Conservation (phyloP, 2,888 invertebrate genomes). For the Drosophila merina region DNA sequence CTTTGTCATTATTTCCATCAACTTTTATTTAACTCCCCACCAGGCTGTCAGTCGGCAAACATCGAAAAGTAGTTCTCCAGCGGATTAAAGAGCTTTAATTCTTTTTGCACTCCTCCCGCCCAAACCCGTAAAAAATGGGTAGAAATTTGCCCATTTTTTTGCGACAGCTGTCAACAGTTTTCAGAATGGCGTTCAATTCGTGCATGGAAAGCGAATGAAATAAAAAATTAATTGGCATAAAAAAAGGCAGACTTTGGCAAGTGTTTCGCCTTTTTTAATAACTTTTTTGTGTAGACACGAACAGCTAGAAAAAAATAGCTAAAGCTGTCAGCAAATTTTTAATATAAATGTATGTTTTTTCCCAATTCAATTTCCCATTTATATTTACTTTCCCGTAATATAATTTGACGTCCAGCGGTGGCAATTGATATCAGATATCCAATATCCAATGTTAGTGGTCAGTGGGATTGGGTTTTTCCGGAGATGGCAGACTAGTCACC, state of each 20-base stretch:
- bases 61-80: slow-evolving; percentile 67
- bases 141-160: neutral
- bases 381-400: slow-evolving; percentile 59
- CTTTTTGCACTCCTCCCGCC: slow-evolving; percentile 13
- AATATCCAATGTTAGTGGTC: slow-evolving; percentile 16
- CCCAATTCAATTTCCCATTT: slow-evolving; percentile 44
- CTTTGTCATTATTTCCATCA: slow-evolving; percentile 18
- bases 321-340: slow-evolving; percentile 39
- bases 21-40: slow-evolving; percentile 64
- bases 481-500: slow-evolving; percentile 50
- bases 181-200: slow-evolving; percentile 54
- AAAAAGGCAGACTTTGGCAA: slow-evolving; percentile 42
- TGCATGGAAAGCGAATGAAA: slow-evolving; percentile 40
- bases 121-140: neutral
- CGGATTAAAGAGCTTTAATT: slow-evolving; percentile 58
- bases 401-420: slow-evolving; percentile 55
- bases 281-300: slow-evolving; percentile 45
- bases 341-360: slow-evolving; percentile 24
- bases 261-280: slow-evolving; percentile 69
- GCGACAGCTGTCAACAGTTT: slow-evolving; percentile 74
- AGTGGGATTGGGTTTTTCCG: slow-evolving; percentile 17
- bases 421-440: slow-evolving; percentile 61
- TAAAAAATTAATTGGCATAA: slow-evolving; percentile 26
- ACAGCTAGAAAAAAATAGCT: slow-evolving; percentile 3
- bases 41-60: slow-evolving; percentile 58